phyloP scores from a whole-genome alignment of 1,140 invertebrate genomes.

The Halictus rubicundus region DNA sequence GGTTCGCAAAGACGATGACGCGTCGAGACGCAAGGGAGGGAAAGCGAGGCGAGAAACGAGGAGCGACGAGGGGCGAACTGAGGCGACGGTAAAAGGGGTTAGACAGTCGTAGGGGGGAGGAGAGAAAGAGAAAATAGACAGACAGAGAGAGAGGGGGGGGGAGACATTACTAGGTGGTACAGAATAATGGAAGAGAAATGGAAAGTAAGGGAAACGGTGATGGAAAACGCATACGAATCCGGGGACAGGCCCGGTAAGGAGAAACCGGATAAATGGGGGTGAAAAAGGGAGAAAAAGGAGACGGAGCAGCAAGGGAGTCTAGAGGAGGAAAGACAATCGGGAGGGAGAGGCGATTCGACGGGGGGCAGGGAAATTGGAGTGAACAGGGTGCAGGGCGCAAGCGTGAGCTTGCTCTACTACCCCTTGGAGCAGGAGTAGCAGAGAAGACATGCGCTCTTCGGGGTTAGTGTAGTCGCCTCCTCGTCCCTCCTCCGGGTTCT shows the following conservation, averaged over 20 bases:
- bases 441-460: conserved; percentile 64
- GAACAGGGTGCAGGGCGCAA: conserved; percentile 42
- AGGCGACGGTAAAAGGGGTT: conserved; percentile 1
- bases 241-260: background rate
- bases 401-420: conserved; percentile 45
- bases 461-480: conserved; percentile 42
- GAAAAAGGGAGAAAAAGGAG: background rate
- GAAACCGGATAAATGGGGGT: background rate
- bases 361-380: conserved; percentile 40
- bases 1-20: conserved; percentile 28
- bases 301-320: background rate
- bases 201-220: conserved; percentile 14
- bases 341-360: background rate
- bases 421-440: no score
- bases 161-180: conserved; percentile 26
- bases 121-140: no score
- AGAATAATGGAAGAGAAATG: conserved; percentile 6
- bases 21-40: conserved; percentile 10
- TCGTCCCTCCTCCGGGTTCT: conserved; percentile 24
- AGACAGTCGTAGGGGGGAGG: background rate
- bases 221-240: background rate
- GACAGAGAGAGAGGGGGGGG: background rate
- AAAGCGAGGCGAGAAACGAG: background rate
- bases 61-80: background rate
- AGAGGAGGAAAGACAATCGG: background rate